Evolutionary conservation across 1,140 invertebrate genomes (phyloP).

Genomic region (Trichonephila clavata): DNA sequence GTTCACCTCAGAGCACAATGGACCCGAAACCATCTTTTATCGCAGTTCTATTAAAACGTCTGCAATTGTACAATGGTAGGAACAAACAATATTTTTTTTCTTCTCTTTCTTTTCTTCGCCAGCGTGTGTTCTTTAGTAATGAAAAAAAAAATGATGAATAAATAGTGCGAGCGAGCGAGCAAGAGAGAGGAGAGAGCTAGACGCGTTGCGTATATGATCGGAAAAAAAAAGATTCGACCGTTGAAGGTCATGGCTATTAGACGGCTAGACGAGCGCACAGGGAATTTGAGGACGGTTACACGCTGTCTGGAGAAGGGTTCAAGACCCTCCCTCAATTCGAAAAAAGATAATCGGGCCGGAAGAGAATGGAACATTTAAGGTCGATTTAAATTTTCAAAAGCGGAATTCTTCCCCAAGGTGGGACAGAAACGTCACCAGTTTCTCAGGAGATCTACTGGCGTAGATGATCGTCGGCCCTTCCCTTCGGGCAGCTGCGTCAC

Average conservation of each 20-base stretch:
- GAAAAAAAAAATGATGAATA: not conserved
- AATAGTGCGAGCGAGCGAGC: not conserved
- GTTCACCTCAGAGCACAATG: too few species aligned
- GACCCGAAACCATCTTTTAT: too few species aligned
- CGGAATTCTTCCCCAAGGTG: not conserved
- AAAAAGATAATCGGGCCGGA: not conserved
- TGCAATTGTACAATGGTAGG: not conserved
- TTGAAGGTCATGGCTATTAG: constrained; percentile 29
- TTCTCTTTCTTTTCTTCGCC: not conserved
- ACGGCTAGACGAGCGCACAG: constrained; percentile 1
- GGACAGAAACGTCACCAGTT: too few species aligned
- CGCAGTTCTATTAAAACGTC: not conserved
- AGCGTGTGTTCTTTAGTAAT: not conserved
- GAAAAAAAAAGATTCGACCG: not conserved
- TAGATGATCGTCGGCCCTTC: too few species aligned
- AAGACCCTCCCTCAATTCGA: not conserved
- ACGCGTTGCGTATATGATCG: not conserved
- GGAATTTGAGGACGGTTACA: constrained; percentile 18
- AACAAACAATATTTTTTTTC: not conserved
- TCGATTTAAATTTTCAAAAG: not conserved
- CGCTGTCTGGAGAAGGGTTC: constrained; percentile 13
- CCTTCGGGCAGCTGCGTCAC: too few species aligned
- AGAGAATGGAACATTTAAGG: not conserved
- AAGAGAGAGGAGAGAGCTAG: too few species aligned
- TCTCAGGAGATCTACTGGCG: too few species aligned